Evolutionary conservation across 2,888 invertebrate species (phyloP), one percentile per base, ranked within the genome.

Genomic region (Drosophila cognata): DNA sequence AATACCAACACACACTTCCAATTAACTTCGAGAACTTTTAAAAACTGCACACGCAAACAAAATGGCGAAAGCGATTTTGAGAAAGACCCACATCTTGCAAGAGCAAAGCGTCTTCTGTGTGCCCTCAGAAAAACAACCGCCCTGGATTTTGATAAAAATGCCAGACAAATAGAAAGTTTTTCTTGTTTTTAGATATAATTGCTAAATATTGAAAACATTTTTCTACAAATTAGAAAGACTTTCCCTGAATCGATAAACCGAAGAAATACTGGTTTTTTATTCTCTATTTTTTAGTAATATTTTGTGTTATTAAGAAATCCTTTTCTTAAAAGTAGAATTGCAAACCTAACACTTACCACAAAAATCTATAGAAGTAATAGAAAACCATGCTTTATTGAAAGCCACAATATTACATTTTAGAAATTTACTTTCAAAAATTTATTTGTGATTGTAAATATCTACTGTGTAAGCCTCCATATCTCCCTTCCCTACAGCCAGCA

Each of bases 11-110:
- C 62, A 71, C 8, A 74, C 76, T 76, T 81, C 61, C 71, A 86
- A 84, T 71, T 79, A 77, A 79, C 67, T 79, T 82, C 67, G 62
- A 84, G 57, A 77, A 56, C 72, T 33, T 62, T 74, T 70, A 68
- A 57, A 71, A 74, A 76, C 74, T 71, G 74, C 72, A 70, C 66
- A 73, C 79, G 77, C 82, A 77, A 72, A 52, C 46, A 36, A 52
- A 67, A 72, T 63, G 28, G 48, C 33, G 57, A 79, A 77, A 74
- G 77, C 71, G 72, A 83, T 85, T 81, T 71, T 55, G 43, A 52
- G 59, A 63, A 68, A 56, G 63, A 46, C 57, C 41, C 13, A 13
- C 43, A 51, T 62, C 64, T 59, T 46, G 36, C 65, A 53, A 33
- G 5, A 51, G 25, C 51, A 28, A 52, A 21, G 43, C 48, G 53